Evolutionary conservation across 2,888 invertebrate species (phyloP).

Genomic region (Lycocerus yunnanus): DNA sequence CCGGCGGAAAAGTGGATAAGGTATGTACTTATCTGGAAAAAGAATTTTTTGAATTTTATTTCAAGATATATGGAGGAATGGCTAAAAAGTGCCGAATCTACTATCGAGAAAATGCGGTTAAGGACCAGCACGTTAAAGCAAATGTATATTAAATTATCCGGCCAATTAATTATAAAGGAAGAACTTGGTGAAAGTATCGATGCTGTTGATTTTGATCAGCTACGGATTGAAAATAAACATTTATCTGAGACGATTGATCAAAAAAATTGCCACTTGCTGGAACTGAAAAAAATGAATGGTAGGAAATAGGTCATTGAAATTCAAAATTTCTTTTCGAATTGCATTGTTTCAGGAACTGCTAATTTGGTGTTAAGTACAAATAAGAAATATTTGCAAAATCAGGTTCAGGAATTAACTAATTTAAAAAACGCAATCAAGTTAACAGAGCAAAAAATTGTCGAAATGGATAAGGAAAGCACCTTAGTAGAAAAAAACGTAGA

Average conservation of each 20-base stretch:
- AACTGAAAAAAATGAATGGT: conserved; percentile 64
- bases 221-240: conserved; percentile 65
- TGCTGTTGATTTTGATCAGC: conserved; percentile 67
- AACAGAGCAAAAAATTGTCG: conserved; percentile 54
- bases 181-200: conserved; percentile 64
- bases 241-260: conserved; percentile 59
- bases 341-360: conserved; percentile 52
- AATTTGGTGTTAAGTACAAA: conserved; percentile 62
- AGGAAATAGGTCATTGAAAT: conserved; percentile 34
- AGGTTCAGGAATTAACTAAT: conserved; percentile 55
- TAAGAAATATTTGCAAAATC: conserved; percentile 62
- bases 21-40: too few species aligned
- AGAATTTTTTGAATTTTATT: too few species aligned
- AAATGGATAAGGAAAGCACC: conserved; percentile 55
- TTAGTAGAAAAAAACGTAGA: conserved; percentile 55
- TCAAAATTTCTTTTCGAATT: not conserved
- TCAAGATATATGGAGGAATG: conserved; percentile 66
- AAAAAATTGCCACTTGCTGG: conserved; percentile 59
- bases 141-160: conserved; percentile 60
- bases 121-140: conserved; percentile 62
- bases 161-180: conserved; percentile 60
- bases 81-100: conserved; percentile 60
- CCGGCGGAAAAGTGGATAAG: conserved; percentile 63
- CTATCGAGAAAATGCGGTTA: conserved; percentile 64
- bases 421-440: conserved; percentile 55